Conservation (phyloP, 2,113 vertebrate genomes). For the Paralichthys olivaceus region DNA sequence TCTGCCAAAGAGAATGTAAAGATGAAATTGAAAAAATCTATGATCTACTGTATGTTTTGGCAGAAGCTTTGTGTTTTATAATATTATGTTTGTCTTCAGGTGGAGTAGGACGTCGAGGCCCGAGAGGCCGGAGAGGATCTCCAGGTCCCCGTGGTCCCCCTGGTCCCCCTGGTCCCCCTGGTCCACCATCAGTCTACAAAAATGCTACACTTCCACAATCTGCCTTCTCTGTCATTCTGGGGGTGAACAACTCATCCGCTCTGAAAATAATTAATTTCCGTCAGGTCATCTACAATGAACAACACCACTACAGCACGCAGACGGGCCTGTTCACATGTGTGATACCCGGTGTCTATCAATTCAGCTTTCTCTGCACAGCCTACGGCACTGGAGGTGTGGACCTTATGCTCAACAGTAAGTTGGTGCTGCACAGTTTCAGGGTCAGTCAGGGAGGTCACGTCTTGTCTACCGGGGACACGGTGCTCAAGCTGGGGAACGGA, state of each 20-base stretch:
- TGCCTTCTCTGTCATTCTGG: conserved; percentile 47
- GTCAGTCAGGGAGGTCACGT: neutral
- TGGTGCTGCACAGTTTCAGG: neutral
- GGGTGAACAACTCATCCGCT: neutral
- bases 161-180: conserved; percentile 1
- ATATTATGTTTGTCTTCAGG: conserved; percentile 48
- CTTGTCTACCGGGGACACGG: conserved; percentile 22
- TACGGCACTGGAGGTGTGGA: neutral
- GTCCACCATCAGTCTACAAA: neutral
- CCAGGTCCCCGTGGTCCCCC: conserved; percentile 1
- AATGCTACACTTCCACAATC: conserved; percentile 35
- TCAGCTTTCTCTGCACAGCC: conserved; percentile 43
- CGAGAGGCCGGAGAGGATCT: conserved; percentile 24
- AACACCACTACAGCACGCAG: conserved; percentile 40
- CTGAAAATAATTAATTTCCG: conserved; percentile 27
- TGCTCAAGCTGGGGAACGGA: conserved; percentile 25
- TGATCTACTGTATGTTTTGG: neutral
- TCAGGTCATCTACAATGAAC: conserved; percentile 49
- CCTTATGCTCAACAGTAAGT: neutral
- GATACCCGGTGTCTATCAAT: conserved; percentile 52
- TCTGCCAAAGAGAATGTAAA: too few relatives aligned
- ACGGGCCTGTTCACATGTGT: conserved; percentile 36
- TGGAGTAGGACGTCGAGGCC: conserved; percentile 27
- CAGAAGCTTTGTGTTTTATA: neutral
- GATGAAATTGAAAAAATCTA: neutral